A percentile compares a stretch with the other conserved stretches of the same genome.
Conservation (phyloP, 2,797 vertebrate genomes). For the Hippocampus kuda region DNA sequence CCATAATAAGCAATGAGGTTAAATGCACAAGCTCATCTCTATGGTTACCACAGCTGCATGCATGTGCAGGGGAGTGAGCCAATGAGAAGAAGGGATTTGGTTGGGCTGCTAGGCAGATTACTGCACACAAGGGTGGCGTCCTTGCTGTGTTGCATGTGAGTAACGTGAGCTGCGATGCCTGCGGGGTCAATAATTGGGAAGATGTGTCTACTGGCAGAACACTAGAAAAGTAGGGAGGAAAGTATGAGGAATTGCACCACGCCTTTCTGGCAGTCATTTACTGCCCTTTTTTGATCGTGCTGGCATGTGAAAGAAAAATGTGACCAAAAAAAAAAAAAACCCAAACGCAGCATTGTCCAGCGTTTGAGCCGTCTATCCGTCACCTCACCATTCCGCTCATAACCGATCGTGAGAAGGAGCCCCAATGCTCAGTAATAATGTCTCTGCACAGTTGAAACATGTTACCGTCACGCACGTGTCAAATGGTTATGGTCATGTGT, state of each 20-base stretch:
- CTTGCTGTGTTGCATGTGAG: constrained; percentile 18
- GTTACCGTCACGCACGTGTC: too few relatives aligned
- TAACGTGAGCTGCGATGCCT: constrained; percentile 13
- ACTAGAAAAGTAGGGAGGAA: not conserved
- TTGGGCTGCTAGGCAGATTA: constrained; percentile 57
- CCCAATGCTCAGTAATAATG: too few relatives aligned
- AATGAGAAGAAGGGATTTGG: constrained; percentile 35
- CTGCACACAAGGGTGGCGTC: constrained; percentile 8
- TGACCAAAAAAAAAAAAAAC: too few relatives aligned
- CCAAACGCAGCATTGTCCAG: too few relatives aligned
- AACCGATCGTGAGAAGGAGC: too few relatives aligned
- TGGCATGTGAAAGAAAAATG: too few relatives aligned
- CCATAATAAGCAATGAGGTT: constrained; percentile 14
- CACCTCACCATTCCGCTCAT: too few relatives aligned
- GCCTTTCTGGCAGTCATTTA: too few relatives aligned
- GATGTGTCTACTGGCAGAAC: constrained; percentile 9
- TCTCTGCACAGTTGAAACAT: too few relatives aligned
- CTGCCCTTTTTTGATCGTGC: not conserved
- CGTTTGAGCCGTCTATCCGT: too few relatives aligned
- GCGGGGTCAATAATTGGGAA: constrained; percentile 11
- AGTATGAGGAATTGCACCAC: not conserved
- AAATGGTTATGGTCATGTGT: too few relatives aligned
- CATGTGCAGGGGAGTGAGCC: constrained; percentile 48
- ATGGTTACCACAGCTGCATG: constrained; percentile 43
- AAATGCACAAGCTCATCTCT: constrained; percentile 36